Conservation (phyloP, 2,797 vertebrate species). For the Schizothorax lantsangensis region DNA sequence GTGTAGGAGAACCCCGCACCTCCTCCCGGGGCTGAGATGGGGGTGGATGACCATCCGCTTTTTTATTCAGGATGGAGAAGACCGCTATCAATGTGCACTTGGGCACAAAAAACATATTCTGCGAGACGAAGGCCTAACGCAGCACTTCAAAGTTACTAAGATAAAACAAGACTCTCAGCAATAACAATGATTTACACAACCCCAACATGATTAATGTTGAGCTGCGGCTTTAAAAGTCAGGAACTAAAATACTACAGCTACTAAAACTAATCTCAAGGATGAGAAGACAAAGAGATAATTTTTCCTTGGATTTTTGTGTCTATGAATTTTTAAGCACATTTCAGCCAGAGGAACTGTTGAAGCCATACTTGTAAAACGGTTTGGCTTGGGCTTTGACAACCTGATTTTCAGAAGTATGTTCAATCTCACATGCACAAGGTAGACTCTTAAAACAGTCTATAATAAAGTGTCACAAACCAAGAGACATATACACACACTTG, state of each 20-base stretch:
- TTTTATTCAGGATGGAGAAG: background rate
- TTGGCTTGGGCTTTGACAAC: conserved; percentile 47
- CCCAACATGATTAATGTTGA: conserved; percentile 12
- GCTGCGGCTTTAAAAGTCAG: conserved; percentile 25
- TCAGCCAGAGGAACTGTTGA: conserved; percentile 57
- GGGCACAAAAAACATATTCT: background rate
- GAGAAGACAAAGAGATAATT: conserved; percentile 20
- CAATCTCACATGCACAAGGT: conserved; percentile 41
- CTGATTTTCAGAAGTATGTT: conserved; percentile 44
- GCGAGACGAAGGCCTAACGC: conserved; percentile 7
- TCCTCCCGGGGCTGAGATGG: conserved; percentile 3
- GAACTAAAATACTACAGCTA: conserved; percentile 41
- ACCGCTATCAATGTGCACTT: background rate
- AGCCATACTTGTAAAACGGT: conserved; percentile 54
- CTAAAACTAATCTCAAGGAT: conserved; percentile 41
- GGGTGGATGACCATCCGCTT: conserved; percentile 26
- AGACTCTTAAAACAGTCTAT: conserved; percentile 52
- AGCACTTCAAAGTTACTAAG: conserved; percentile 7
- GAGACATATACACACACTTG: background rate
- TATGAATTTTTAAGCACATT: conserved; percentile 5
- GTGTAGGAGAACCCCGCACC: conserved; percentile 13
- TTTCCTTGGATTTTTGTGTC: background rate
- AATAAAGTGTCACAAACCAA: conserved; percentile 39
- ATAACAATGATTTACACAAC: conserved; percentile 45
- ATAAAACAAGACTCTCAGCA: conserved; percentile 12